phyloP scores from a whole-genome alignment of 1,140 invertebrate genomes.

The Drosophila sechellia region DNA sequence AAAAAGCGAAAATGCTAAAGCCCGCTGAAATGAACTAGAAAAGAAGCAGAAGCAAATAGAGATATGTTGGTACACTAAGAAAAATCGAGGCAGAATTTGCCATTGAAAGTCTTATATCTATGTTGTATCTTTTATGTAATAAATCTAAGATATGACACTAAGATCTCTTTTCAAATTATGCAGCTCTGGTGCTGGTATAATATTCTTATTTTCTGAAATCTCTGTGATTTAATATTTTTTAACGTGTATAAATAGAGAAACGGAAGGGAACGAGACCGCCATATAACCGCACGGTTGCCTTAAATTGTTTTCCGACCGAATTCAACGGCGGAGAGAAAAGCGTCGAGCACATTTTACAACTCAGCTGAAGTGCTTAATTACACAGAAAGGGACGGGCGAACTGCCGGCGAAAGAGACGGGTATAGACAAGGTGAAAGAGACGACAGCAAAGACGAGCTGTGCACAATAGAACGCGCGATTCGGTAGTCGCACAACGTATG shows the following conservation, averaged over 20 bases:
- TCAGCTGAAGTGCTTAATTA: conserved; percentile 79
- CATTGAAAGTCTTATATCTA: too few species aligned
- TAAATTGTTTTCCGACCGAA: conserved; percentile 78
- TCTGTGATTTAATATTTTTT: background rate
- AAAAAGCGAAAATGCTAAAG: conserved; percentile 3
- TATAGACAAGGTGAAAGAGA: conserved; percentile 16
- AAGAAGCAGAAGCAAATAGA: conserved; percentile 24
- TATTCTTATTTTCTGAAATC: background rate
- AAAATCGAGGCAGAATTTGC: background rate
- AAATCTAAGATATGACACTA: background rate
- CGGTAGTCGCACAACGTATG: conserved; percentile 13
- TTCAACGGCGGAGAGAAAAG: conserved; percentile 42
- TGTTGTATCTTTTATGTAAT: too few species aligned
- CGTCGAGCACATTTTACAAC: conserved; percentile 73
- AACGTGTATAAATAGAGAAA: background rate
- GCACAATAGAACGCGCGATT: conserved; percentile 63
- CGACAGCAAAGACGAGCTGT: conserved; percentile 48
- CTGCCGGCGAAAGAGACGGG: background rate
- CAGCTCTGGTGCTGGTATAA: background rate
- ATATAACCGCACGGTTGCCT: conserved; percentile 62
- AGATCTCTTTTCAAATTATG: background rate
- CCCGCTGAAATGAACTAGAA: conserved; percentile 17
- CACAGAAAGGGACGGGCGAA: conserved; percentile 25
- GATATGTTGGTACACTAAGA: background rate
- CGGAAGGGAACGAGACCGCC: conserved; percentile 5